Percentiles rank a stretch among this genome's conserved stretches.
These are phyloP conservation scores for Muricea muricata DNA, from an alignment of 92 coral and sea anemone species.

Conservation along the genomic window DNA sequence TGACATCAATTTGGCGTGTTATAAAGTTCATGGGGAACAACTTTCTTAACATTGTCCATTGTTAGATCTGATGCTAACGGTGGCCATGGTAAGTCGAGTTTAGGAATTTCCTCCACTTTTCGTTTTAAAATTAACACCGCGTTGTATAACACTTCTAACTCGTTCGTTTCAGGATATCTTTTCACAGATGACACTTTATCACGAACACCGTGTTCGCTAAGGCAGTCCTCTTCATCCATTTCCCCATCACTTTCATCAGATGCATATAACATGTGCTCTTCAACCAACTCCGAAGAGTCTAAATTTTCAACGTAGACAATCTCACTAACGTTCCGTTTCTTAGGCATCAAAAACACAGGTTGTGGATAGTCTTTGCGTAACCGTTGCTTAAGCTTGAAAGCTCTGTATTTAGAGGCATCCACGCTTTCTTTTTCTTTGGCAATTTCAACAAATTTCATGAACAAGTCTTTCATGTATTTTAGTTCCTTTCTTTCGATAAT, in stretches of 20 bases:
- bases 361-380: background rate
- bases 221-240: background rate
- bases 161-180: background rate
- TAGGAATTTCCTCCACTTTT: background rate
- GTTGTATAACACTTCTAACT: background rate
- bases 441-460: background rate
- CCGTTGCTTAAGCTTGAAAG: background rate
- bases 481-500: conserved; percentile 17
- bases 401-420: background rate
- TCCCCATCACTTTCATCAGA: background rate
- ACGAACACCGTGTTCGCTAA: background rate
- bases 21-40: background rate
- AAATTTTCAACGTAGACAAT: background rate
- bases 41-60: background rate
- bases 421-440: background rate
- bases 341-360: background rate
- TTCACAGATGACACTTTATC: background rate
- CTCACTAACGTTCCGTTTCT: background rate
- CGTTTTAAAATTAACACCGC: background rate
- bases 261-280: background rate
- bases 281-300: background rate
- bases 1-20: background rate
- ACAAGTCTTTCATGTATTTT: conserved; percentile 39
- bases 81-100: background rate
- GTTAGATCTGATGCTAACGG: background rate